Base-by-base conservation (phyloP, 2,888 invertebrate species). In the Galeruca laticollis region DNA sequence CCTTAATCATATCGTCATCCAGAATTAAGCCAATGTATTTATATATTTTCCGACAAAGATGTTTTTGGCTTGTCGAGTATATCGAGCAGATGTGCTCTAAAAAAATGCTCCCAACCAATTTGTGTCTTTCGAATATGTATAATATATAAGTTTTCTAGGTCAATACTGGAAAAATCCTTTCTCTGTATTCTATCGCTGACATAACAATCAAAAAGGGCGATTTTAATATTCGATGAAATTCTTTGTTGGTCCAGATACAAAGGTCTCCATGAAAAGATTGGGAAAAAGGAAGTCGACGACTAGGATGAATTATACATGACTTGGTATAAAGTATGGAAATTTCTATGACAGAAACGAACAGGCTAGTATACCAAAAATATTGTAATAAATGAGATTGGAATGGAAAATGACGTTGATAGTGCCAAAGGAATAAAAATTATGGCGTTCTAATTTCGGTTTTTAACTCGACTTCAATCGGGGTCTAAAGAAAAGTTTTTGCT, bases 221-320 rank as follows among this genome's bases (percentile, higher is more conserved):
- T 61, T 60, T 62, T 69, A 71, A 61, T 62, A 68, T 65, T 56
- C 49, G 59, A 71, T 68, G 61, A 68, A 65, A 68, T 35, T 59
- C 61, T 68, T 68, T 68, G 68, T 71, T 71, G 61, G 65, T 61
- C 68, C 68, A 71, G 68, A 68, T 56, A 64, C 64, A 65, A 68
- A 71, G 68, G 68, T 72, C 68, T 67, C 67, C 63, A 61, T 63
- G 67, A 52, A 70, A 72, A 56, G 69, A 72, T 72, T 61, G 31
- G 18, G 31, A 56, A 61, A 57, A 68, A 76, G 77, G 80, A 74
- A 79, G 76, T 73, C 70, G 70, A 68, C 77, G 80, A 76, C 79
- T 77, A 79, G 79, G 81, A 82, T 84, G 83, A 83, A 84, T 84
- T 83, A 83, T 82, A 83, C 83, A 84, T 83, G 83, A 83, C 82